Base-by-base conservation (phyloP, 2,113 vertebrate genomes). In the Paramisgurnus dabryanus region DNA sequence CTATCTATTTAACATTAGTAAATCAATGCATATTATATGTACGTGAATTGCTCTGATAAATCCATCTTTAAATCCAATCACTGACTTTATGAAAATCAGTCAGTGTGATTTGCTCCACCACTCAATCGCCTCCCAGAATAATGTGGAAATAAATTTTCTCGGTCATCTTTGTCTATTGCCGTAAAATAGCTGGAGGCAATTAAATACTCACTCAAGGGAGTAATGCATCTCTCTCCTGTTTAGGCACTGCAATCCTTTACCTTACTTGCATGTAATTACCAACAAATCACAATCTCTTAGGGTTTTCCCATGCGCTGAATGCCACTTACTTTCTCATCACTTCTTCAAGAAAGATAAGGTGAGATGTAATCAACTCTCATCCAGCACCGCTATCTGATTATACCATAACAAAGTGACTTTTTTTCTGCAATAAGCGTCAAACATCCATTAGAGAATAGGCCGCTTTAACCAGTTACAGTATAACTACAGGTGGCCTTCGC, bases 271-370 rank as follows among this genome's bases (percentile, higher is more conserved):
- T 49, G 63, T 71, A 78, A 78, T 78, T 78, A 82, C 68, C 69
- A 72, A 73, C 81, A 71, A 58, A 78, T 65, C 75, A 72, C 68
- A 72, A 60, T 82, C 81, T 71, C 78, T 79, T 72, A 79, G 12
- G 40, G 50, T 67, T 78, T 67, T 69, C 60, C 53, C 76, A 61
- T 45, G 55, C 12, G 47, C 71, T 74, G 55, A 75, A 60, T 13
- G 49, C 71, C 72, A 81, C 80, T 81, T 68, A 69, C 80, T 76
- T 76, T 68, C 80, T 75, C 80, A 81, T 81, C 72, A 81, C 72
- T 39, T 75, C 65, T 76, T 76, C 55, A 7, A 76, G 72, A 75
- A 17, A 69, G 63, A 47, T n/a, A 39, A 68, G 80, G 61, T 15
- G 45, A 61, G 64, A 67, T 76, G 41, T 68, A 81, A 81, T 81